Evolutionary conservation across 2,113 vertebrate genomes (phyloP).

Genomic region (Cinclus mexicanus): DNA sequence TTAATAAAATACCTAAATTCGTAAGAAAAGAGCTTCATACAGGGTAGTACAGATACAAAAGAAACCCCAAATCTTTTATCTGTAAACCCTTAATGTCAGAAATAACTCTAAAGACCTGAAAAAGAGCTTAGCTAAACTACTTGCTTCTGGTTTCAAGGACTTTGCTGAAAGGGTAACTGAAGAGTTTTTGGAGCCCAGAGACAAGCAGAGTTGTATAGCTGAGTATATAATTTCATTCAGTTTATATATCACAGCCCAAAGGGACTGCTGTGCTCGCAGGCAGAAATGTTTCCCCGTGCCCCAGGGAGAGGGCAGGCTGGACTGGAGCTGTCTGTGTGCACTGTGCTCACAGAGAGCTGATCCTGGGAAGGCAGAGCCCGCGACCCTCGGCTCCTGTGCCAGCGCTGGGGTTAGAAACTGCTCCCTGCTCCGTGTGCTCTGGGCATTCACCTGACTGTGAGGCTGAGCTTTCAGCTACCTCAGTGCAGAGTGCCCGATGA

Average conservation of each 20-base stretch:
- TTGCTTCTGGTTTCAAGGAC: neutral
- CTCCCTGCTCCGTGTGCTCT: neutral
- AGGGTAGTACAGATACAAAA: neutral
- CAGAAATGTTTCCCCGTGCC: neutral
- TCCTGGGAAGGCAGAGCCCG: neutral
- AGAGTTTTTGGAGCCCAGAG: neutral
- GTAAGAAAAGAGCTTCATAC: neutral
- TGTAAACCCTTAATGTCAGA: neutral
- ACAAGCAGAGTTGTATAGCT: neutral
- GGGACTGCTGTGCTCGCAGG: neutral
- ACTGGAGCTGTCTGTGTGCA: neutral
- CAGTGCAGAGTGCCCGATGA: neutral
- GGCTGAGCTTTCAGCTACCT: neutral
- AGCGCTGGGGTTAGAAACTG: neutral
- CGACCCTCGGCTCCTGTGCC: neutral
- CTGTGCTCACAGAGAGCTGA: neutral
- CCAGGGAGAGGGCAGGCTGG: neutral
- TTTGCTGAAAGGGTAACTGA: neutral
- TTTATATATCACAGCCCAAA: neutral
- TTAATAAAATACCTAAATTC: neutral
- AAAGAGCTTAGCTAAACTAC: neutral
- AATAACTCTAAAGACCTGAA: neutral
- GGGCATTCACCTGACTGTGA: neutral
- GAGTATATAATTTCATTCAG: neutral
- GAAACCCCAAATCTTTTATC: neutral